Evolutionary conservation across 2,888 invertebrate species (phyloP).

Genomic region (Sericinus montela): DNA sequence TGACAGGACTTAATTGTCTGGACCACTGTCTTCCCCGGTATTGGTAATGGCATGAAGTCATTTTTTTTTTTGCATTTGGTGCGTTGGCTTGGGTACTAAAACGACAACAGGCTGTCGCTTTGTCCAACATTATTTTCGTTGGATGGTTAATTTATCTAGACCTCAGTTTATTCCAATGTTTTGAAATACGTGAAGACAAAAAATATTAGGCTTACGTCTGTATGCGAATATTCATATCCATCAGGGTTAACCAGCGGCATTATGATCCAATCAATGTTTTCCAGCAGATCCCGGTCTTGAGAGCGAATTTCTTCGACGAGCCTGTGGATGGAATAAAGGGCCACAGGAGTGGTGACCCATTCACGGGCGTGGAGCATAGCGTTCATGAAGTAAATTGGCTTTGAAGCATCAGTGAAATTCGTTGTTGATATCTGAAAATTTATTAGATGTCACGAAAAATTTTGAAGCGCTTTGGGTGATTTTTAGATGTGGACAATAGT

Average conservation of each 20-base stretch:
- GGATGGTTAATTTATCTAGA: no score
- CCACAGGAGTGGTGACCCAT: constrained; percentile 82
- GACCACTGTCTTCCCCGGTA: no score
- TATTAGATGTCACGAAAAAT: neutral
- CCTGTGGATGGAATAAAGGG: constrained; percentile 78
- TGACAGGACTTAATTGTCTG: no score
- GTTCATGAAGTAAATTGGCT: constrained; percentile 75
- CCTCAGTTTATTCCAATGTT: no score
- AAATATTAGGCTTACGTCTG: constrained; percentile 53
- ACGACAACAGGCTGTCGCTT: no score
- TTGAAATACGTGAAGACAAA: no score
- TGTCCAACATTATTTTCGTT: no score
- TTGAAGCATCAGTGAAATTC: constrained; percentile 38
- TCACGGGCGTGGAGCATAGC: constrained; percentile 83
- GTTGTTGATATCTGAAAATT: constrained; percentile 11
- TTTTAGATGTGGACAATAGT: no score
- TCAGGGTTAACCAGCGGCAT: constrained; percentile 86
- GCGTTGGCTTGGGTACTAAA: no score
- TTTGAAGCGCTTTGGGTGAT: no score
- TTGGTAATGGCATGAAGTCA: no score
- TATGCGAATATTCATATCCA: constrained; percentile 82
- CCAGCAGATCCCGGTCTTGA: constrained; percentile 60
- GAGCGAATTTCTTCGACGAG: constrained; percentile 70
- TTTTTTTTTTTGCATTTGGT: no score
- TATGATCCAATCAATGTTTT: constrained; percentile 82